phyloP scores from a whole-genome alignment of 2,888 invertebrate species.

The Pseudanteris insignis region DNA sequence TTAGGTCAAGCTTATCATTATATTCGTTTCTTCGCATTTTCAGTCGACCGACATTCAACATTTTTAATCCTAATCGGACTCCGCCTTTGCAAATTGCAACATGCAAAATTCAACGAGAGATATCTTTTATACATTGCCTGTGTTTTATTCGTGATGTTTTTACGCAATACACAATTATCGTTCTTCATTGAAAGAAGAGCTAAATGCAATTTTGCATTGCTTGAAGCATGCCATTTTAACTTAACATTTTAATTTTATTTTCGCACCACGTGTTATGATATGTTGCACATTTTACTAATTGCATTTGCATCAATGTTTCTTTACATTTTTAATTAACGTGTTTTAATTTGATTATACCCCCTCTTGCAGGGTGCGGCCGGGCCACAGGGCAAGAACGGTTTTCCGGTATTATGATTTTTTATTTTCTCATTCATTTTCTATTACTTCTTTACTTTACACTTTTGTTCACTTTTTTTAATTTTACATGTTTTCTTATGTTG shows the following conservation, averaged over 20 bases:
- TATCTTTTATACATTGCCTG: too few relatives aligned
- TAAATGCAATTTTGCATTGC: too few relatives aligned
- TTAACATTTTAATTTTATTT: not conserved
- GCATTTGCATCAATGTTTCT: conserved; percentile 23
- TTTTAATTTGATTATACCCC: conserved; percentile 64
- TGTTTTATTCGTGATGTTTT: too few relatives aligned
- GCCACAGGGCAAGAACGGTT: conserved; percentile 87
- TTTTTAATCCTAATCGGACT: too few relatives aligned
- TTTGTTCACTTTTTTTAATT: conserved; percentile 64
- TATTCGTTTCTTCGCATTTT: too few relatives aligned
- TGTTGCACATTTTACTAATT: conserved; percentile 22
- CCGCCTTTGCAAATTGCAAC: too few relatives aligned
- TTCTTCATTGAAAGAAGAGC: too few relatives aligned
- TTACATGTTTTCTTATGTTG: conserved; percentile 54
- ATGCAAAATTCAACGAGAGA: too few relatives aligned
- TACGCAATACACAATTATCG: too few relatives aligned
- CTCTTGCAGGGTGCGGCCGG: conserved; percentile 80
- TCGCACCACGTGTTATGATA: conserved; percentile 10
- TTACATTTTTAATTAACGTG: conserved; percentile 45
- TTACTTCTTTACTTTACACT: conserved; percentile 50
- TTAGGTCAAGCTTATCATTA: too few relatives aligned
- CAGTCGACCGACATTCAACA: too few relatives aligned
- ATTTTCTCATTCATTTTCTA: conserved; percentile 58
- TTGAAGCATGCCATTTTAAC: not conserved
- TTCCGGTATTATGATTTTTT: conserved; percentile 80